Evolutionary conservation across 2,113 vertebrate genomes (phyloP).

Genomic region (Dasypus novemcinctus): DNA sequence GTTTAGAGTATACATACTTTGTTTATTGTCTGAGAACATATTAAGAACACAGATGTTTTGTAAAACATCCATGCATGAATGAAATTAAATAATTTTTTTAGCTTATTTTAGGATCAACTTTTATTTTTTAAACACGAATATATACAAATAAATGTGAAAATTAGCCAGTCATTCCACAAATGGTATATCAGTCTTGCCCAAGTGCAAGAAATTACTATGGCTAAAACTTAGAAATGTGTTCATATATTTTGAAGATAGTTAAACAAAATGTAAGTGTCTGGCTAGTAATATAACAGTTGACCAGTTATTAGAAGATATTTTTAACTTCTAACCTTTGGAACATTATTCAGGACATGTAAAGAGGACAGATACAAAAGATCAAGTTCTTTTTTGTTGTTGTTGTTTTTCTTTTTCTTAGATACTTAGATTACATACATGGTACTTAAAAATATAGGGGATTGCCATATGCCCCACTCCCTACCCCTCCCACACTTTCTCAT

Average conservation of each 20-base stretch:
- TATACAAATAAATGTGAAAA: constrained; percentile 12
- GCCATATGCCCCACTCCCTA: too few species aligned
- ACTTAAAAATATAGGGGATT: too few species aligned
- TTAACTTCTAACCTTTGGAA: not conserved
- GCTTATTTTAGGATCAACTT: constrained; percentile 31
- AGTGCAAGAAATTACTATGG: not conserved
- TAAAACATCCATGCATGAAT: constrained; percentile 58
- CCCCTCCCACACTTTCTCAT: too few species aligned
- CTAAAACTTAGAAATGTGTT: not conserved
- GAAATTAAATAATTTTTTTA: constrained; percentile 63
- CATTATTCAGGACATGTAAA: not conserved
- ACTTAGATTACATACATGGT: too few species aligned
- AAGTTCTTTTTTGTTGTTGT: not conserved
- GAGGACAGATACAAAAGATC: not conserved
- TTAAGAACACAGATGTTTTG: constrained; percentile 23
- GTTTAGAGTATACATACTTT: not conserved
- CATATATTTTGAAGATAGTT: not conserved
- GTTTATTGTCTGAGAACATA: constrained; percentile 5
- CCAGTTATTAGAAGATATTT: not conserved
- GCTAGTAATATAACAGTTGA: not conserved
- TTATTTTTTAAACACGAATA: not conserved
- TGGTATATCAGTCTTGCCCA: not conserved
- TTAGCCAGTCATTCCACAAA: not conserved
- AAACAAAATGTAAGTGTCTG: not conserved
- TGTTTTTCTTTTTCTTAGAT: too few species aligned